Evolutionary conservation across 2,888 invertebrate genomes (phyloP).

Genomic region (Mythimna ferrago): DNA sequence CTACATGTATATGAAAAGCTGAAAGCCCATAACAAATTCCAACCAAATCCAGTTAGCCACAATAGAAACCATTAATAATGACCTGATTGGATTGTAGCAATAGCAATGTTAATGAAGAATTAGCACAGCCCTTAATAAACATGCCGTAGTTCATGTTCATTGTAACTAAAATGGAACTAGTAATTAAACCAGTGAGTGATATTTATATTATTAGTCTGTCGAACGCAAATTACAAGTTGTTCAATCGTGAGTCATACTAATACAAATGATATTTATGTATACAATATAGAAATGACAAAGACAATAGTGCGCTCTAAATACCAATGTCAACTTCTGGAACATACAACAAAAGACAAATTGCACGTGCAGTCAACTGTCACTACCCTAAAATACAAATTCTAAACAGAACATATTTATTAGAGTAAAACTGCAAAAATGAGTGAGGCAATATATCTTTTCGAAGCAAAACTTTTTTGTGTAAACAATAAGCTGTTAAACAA

Average conservation of each 20-base stretch:
- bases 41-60: not conserved
- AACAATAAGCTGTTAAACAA: slow-evolving; percentile 83
- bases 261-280: slow-evolving; percentile 59
- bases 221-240: slow-evolving; percentile 53
- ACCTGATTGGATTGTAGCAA: slow-evolving; percentile 35
- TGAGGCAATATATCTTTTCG: slow-evolving; percentile 57
- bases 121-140: slow-evolving; percentile 50
- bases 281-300: slow-evolving; percentile 69
- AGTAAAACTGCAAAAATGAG: slow-evolving; percentile 58
- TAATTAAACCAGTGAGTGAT: slow-evolving; percentile 59
- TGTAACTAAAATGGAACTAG: slow-evolving; percentile 57
- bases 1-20: not conserved
- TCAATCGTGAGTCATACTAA: slow-evolving; percentile 59
- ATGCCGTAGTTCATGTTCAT: slow-evolving; percentile 48
- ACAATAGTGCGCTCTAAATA: slow-evolving; percentile 67
- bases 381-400: slow-evolving; percentile 52
- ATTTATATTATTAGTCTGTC: slow-evolving; percentile 55
- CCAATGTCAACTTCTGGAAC: slow-evolving; percentile 66
- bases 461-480: slow-evolving; percentile 65
- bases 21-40: slow-evolving; percentile 14
- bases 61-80: slow-evolving; percentile 31
- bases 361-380: slow-evolving; percentile 72
- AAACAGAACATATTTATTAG: slow-evolving; percentile 64
- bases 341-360: slow-evolving; percentile 69
- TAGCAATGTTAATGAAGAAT: slow-evolving; percentile 52